These are phyloP conservation scores for Sinelater perroti DNA, from an alignment of 2,888 invertebrate genomes.

Conservation along the genomic window DNA sequence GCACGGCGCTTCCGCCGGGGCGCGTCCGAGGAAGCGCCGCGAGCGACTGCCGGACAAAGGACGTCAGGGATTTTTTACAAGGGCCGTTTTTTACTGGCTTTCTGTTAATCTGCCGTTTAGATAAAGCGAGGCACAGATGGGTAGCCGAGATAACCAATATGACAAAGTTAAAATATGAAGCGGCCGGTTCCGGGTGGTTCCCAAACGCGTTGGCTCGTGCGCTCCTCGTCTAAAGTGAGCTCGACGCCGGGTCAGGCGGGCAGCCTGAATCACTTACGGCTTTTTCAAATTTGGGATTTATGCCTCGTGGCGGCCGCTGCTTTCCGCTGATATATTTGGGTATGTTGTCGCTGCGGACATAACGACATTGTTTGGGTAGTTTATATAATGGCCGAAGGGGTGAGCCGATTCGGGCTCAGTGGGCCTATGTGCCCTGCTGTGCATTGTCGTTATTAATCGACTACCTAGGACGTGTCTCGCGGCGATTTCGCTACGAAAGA, in stretches of 20 bases:
- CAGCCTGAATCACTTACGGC: conserved; percentile 25
- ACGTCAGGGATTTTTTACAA: conserved; percentile 31
- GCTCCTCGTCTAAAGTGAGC: conserved; percentile 2
- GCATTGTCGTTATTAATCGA: conserved; percentile 49
- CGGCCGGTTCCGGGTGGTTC: background rate
- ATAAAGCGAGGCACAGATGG: conserved; percentile 43
- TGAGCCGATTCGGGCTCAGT: conserved; percentile 41
- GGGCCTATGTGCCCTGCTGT: conserved; percentile 43
- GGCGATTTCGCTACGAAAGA: conserved; percentile 23
- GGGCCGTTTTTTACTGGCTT: conserved; percentile 36
- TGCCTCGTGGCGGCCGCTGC: conserved; percentile 37
- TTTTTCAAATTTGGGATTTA: conserved; percentile 40
- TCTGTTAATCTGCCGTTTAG: conserved; percentile 48
- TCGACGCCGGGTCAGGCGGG: background rate
- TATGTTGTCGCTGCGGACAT: conserved; percentile 39
- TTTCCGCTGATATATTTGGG: conserved; percentile 42
- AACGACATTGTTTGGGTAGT: conserved; percentile 43
- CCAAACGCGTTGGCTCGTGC: background rate
- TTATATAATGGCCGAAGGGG: conserved; percentile 41
- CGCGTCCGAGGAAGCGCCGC: background rate
- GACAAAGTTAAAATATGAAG: conserved; percentile 47
- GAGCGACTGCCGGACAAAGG: conserved; percentile 23
- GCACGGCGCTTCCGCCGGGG: background rate
- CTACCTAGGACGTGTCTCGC: conserved; percentile 44
- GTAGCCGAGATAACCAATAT: conserved; percentile 44